phyloP scores from a whole-genome alignment of 2,888 invertebrate genomes.

The Dasysyrphus albostriatus region DNA sequence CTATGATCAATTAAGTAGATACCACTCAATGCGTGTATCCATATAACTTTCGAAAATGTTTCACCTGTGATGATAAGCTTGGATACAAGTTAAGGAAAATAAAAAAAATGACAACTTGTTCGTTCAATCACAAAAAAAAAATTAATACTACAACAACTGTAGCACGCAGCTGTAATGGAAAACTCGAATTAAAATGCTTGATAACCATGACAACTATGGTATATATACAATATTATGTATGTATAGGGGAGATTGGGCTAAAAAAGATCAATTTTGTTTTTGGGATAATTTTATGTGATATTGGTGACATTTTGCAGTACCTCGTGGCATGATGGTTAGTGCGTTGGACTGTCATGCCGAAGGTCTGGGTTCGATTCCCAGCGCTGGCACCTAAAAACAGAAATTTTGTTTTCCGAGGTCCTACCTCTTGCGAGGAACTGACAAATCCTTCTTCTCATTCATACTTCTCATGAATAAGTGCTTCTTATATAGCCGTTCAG shows the following conservation, averaged over 20 bases:
- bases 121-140: conserved; percentile 66
- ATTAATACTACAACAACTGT: conserved; percentile 42
- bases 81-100: conserved; percentile 36
- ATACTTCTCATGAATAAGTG: too few species aligned
- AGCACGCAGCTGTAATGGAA: conserved; percentile 65
- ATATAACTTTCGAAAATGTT: conserved; percentile 68
- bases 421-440: too few species aligned
- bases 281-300: too few species aligned
- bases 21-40: conserved; percentile 60
- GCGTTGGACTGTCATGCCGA: too few species aligned
- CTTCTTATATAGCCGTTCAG: too few species aligned
- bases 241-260: conserved; percentile 6
- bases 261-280: background rate
- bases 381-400: too few species aligned
- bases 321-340: too few species aligned
- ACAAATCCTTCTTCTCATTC: too few species aligned
- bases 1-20: conserved; percentile 73
- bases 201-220: conserved; percentile 50
- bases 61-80: conserved; percentile 68
- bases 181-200: conserved; percentile 67
- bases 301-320: too few species aligned
- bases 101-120: conserved; percentile 57
- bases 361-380: too few species aligned
- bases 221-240: background rate
- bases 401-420: too few species aligned